Percentiles rank a stretch among this genome's conserved stretches.
Conservation (phyloP, 2,113 vertebrate genomes). For the Laticauda laticaudata region DNA sequence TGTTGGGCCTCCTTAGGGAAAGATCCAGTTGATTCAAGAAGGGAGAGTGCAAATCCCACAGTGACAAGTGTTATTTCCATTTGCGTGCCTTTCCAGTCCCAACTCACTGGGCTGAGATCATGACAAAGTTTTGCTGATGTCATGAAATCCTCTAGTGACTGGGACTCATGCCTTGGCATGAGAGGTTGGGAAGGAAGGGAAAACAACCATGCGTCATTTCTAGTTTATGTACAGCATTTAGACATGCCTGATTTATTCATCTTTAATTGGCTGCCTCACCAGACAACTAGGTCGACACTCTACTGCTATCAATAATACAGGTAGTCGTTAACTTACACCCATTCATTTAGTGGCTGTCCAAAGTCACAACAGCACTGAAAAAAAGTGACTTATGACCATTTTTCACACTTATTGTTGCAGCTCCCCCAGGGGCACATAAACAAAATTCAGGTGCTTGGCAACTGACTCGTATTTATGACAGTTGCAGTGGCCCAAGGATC, state of each 20-base stretch:
- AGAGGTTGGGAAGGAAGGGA: neutral
- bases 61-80: neutral
- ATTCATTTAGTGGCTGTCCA: neutral
- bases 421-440: too few species aligned
- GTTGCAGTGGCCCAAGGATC: neutral
- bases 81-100: neutral
- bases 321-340: neutral
- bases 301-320: neutral
- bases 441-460: neutral
- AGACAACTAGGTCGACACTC: neutral
- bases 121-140: slow-evolving; percentile 12
- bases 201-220: neutral
- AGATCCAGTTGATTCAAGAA: neutral
- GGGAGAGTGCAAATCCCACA: neutral
- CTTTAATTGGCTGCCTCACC: neutral
- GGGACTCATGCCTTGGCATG: neutral
- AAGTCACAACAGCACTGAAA: neutral
- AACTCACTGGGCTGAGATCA: neutral
- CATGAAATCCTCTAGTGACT: neutral
- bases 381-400: neutral
- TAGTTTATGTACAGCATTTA: neutral
- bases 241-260: neutral
- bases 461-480: neutral
- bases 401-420: neutral
- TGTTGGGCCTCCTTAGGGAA: neutral